These are phyloP conservation scores for Ophion costatus DNA, from an alignment of 2,888 invertebrate species.

Conservation along the genomic window DNA sequence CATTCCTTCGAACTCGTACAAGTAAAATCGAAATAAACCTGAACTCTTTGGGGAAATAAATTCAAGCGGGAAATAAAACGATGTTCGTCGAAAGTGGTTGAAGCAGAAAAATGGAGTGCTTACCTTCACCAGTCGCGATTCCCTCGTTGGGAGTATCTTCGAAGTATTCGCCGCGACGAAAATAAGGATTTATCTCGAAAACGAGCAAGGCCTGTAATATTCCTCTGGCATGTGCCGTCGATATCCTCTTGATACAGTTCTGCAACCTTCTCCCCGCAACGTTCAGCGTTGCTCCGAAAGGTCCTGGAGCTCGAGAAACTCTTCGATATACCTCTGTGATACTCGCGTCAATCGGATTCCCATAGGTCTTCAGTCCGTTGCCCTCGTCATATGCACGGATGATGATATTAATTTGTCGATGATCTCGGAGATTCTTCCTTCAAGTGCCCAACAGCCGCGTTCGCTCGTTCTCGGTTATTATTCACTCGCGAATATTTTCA, in stretches of 20 bases:
- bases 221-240: constrained; percentile 47
- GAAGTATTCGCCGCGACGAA: constrained; percentile 14
- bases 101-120: constrained; percentile 2
- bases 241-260: constrained; percentile 5
- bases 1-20: background rate
- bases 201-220: constrained; percentile 25
- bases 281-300: constrained; percentile 41
- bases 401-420: too few relatives aligned
- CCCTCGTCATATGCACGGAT: too few relatives aligned
- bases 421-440: too few relatives aligned
- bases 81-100: background rate
- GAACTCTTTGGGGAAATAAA: too few relatives aligned
- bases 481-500: constrained; percentile 32
- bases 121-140: constrained; percentile 58
- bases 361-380: background rate
- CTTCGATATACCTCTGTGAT: constrained; percentile 6
- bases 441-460: too few relatives aligned
- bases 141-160: constrained; percentile 57
- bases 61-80: too few relatives aligned
- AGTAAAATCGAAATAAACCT: too few relatives aligned
- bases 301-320: constrained; percentile 36
- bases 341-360: too few relatives aligned
- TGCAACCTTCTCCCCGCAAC: background rate
- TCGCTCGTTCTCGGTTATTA: too few relatives aligned
- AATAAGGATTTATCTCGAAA: constrained; percentile 1